Evolutionary conservation across 2,113 vertebrate genomes (phyloP).

Genomic region (Heterochromis multidens): DNA sequence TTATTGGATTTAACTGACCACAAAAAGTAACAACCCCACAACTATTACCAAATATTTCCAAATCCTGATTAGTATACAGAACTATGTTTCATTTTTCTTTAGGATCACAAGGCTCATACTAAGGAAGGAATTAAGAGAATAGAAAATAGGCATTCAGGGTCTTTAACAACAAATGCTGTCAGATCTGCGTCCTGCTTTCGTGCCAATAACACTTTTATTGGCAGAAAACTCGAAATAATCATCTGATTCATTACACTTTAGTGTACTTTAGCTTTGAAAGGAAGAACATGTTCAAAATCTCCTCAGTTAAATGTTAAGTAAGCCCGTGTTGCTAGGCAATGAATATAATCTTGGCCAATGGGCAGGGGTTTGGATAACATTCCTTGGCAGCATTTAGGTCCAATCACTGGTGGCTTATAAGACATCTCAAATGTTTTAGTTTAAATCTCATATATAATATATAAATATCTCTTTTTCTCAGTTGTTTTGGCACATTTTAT

Average conservation of each 20-base stretch:
- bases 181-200: background rate
- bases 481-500: background rate
- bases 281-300: background rate
- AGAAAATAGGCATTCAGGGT: background rate
- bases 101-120: background rate
- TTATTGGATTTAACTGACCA: background rate
- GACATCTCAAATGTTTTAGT: background rate
- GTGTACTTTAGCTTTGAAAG: background rate
- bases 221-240: background rate
- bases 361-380: background rate
- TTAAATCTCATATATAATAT: background rate
- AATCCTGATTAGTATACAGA: background rate
- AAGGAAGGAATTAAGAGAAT: background rate
- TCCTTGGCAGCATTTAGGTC: background rate
- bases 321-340: slow-evolving; percentile 29
- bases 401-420: background rate
- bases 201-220: background rate
- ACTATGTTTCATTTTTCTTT: background rate
- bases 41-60: background rate
- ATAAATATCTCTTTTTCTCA: background rate
- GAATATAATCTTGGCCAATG: background rate
- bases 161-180: background rate
- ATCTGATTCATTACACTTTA: background rate
- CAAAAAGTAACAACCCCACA: background rate
- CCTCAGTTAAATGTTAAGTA: background rate